Evolutionary conservation across 2,113 vertebrate genomes (phyloP).

Genomic region (Chinchilla lanigera): DNA sequence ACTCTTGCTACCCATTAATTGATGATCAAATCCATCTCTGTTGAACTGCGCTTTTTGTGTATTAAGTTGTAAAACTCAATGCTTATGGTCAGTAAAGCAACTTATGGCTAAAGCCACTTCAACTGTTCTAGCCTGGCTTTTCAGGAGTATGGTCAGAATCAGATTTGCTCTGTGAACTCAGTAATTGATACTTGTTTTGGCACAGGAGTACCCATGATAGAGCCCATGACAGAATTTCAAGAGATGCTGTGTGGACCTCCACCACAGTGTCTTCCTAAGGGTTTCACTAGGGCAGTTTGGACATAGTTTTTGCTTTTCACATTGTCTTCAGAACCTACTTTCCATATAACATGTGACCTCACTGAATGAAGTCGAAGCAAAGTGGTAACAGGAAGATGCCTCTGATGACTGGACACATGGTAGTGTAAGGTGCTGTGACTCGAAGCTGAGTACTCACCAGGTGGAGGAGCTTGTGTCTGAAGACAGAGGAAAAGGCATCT

Average conservation of each 20-base stretch:
- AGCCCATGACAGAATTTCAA: fast-evolving
- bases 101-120: neutral
- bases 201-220: neutral
- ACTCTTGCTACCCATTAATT: neutral
- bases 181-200: neutral
- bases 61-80: neutral
- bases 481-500: neutral
- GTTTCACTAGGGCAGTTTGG: neutral
- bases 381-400: neutral
- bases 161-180: neutral
- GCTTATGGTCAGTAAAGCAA: neutral
- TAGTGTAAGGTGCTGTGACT: neutral
- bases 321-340: neutral
- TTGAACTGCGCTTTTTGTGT: neutral
- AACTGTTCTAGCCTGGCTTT: neutral
- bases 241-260: neutral
- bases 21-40: neutral
- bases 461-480: slow-evolving; percentile 4
- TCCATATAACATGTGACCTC: neutral
- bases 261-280: neutral
- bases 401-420: neutral
- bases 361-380: neutral
- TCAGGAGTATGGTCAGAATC: neutral
- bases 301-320: neutral
- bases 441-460: neutral